Conservation (phyloP, 2,888 invertebrate species). For the Metalampra italica region DNA sequence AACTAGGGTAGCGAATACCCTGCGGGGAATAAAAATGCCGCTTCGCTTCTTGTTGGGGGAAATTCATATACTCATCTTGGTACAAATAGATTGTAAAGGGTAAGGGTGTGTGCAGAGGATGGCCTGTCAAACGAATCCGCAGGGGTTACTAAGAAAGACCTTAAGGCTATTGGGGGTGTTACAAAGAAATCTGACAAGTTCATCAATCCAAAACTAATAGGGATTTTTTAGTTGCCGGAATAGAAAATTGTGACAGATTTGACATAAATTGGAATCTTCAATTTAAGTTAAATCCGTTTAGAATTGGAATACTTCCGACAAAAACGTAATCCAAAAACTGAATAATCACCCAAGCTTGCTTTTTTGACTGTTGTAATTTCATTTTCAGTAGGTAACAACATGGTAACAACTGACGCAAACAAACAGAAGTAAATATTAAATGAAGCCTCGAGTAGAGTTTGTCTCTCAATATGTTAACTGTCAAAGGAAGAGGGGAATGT, state of each 20-base stretch:
- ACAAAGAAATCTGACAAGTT: constrained; percentile 46
- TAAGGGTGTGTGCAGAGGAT: constrained; percentile 31
- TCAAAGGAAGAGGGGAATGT: constrained; percentile 36
- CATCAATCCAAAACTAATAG: constrained; percentile 36
- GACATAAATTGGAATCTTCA: background rate
- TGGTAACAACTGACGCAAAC: constrained; percentile 14
- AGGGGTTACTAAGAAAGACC: constrained; percentile 23
- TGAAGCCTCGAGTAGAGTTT: constrained; percentile 43
- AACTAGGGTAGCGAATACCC: constrained; percentile 35
- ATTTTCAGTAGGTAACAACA: constrained; percentile 20
- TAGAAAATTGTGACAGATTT: background rate
- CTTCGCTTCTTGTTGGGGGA: constrained; percentile 48
- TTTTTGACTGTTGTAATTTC: background rate
- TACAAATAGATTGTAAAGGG: constrained; percentile 70
- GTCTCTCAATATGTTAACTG: constrained; percentile 61
- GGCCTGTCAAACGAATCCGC: constrained; percentile 53
- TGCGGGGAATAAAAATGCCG: constrained; percentile 54
- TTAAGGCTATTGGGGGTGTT: constrained; percentile 43
- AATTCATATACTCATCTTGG: constrained; percentile 68
- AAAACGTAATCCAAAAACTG: background rate
- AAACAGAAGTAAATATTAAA: constrained; percentile 55
- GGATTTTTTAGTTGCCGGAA: constrained; percentile 2
- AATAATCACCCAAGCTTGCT: too few species aligned
- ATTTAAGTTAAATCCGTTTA: too few species aligned
- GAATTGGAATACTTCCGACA: background rate